These are phyloP conservation scores for Pseudomugil tenellus DNA, from an alignment of 2,797 vertebrate genomes.

Conservation along the genomic window DNA sequence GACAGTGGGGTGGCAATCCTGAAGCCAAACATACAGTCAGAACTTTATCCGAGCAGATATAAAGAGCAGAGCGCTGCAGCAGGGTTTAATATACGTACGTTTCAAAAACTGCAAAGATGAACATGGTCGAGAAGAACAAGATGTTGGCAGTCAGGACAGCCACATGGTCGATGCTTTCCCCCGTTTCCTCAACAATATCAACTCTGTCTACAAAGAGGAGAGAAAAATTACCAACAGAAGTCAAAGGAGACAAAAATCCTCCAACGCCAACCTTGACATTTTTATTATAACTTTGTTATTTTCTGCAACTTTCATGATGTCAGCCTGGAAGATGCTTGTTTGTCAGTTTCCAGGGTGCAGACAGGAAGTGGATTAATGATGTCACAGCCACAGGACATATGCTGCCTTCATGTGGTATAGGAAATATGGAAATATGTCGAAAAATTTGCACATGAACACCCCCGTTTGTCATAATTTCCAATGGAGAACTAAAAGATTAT, in stretches of 20 bases:
- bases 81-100: conserved; percentile 86
- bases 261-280: not conserved
- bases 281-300: not conserved
- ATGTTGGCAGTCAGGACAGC: conserved; percentile 90
- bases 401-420: too few relatives aligned
- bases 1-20: conserved; percentile 94
- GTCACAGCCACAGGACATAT: too few relatives aligned
- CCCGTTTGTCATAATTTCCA: too few relatives aligned
- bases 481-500: too few relatives aligned
- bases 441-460: too few relatives aligned
- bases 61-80: not conserved
- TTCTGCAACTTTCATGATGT: not conserved
- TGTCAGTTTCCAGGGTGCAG: not conserved
- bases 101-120: conserved; percentile 97
- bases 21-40: conserved; percentile 22
- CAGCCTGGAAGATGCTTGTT: not conserved
- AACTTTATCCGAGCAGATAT: not conserved
- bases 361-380: too few relatives aligned
- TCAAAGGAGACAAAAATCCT: not conserved
- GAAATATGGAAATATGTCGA: too few relatives aligned
- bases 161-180: conserved; percentile 84
- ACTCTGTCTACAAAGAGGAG: conserved; percentile 69
- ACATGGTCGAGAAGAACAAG: conserved; percentile 93
- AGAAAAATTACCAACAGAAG: not conserved
- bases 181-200: conserved; percentile 64